Conservation (phyloP, 2,113 vertebrate species). For the Balaenoptera acutorostrata region DNA sequence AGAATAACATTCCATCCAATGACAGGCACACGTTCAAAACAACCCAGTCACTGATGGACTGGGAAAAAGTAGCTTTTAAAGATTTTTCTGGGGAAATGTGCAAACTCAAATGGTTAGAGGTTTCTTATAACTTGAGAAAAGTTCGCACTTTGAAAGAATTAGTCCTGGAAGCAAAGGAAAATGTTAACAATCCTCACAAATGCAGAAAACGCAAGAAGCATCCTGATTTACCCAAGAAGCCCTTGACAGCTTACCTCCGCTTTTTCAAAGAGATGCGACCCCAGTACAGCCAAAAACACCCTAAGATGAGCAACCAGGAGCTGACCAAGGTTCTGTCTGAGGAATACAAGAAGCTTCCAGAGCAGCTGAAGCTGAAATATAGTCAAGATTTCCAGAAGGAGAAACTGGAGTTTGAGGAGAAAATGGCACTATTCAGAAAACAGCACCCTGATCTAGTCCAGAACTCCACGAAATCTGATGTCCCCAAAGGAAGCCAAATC, state of each 20-base stretch:
- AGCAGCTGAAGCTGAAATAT: conserved; percentile 93
- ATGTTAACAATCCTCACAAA: fast-evolving
- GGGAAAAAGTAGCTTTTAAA: not conserved
- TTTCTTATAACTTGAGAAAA: conserved; percentile 52
- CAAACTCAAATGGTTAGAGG: conserved; percentile 30
- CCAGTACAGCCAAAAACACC: not conserved
- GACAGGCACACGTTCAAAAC: fast-evolving
- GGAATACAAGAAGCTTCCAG: conserved; percentile 90
- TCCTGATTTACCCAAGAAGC: conserved; percentile 82
- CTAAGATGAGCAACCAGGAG: conserved; percentile 90
- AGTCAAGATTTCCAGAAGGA: conserved; percentile 90
- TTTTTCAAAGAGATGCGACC: not conserved
- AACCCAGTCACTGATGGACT: not conserved
- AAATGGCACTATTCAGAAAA: conserved; percentile 89
- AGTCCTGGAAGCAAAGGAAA: not conserved
- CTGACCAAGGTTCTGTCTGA: conserved; percentile 92
- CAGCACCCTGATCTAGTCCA: conserved; percentile 88
- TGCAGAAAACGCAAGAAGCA: not conserved
- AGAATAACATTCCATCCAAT: not conserved
- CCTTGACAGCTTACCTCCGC: conserved; percentile 90
- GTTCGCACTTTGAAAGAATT: not conserved
- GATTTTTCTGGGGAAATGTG: conserved; percentile 31
- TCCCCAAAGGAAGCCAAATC: conserved; percentile 86
- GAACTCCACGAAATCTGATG: conserved; percentile 84
- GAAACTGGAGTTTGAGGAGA: conserved; percentile 88